Evolutionary conservation across 92 coral and sea anemone species (phyloP), one percentile per base, ranked within the genome.

Genomic region (Epizoanthus fatuus): DNA sequence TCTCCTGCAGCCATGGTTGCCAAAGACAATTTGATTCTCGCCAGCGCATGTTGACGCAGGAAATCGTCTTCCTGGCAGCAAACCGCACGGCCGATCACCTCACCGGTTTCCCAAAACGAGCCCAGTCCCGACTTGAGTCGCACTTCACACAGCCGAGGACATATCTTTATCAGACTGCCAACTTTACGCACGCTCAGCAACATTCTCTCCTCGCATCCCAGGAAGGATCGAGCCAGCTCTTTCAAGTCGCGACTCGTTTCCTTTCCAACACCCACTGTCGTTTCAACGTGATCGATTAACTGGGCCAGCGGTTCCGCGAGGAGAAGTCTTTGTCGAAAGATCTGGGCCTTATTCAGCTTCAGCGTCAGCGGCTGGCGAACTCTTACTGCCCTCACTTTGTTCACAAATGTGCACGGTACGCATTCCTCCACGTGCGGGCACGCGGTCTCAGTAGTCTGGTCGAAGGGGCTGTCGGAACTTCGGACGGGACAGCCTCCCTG

Each of bases 381-480:
- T 0, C 49, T 11, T 5, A 76, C 32, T 56, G 52, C 39, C 69
- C 20, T 57, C 14, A 76, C 40, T 12, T 76, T 76, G 69, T 76
- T 76, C 25, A 22, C 69, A 22, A 76, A 76, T 1, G 44, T 76
- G 82, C 82, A 76, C 16, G 82, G 82, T 29, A 76, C 82, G 82
- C 82, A 76, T 57, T 76, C 69, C 0, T 57, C 52, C n/a, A 76
- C 69, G 29, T 76, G 69, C 7, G 82, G 69, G 16, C 82, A 76
- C 14, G 15, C 68, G 68, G 68, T 10, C 0, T 63, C 68, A 63
- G 15, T 63, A 7, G 68, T 63, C 68, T 63, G 68, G 68, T 63
- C 69, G 69, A 63, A 63, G 69, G 69, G 69, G 15, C 69, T 12
- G 16, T 63, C 69, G 16, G 69, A 63, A 12, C 16, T 0, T 9